These are phyloP conservation scores for Melipona beecheii DNA, from an alignment of 2,888 invertebrate genomes.

Conservation along the genomic window DNA sequence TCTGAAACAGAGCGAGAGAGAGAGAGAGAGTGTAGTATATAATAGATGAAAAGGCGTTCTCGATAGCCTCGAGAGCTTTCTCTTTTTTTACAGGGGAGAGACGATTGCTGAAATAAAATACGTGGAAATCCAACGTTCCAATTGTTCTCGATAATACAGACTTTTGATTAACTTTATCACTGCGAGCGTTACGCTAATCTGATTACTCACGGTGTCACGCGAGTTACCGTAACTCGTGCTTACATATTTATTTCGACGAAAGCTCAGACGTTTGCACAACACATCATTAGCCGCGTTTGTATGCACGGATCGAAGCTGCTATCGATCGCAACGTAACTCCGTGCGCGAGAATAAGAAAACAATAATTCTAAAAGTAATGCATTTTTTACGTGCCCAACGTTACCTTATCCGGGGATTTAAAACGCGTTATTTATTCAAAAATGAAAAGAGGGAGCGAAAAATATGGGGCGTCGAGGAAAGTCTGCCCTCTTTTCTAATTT, in stretches of 20 bases:
- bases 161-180: conserved; percentile 8
- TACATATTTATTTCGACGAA: conserved; percentile 44
- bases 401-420: conserved; percentile 13
- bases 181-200: conserved; percentile 23
- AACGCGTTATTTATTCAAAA: conserved; percentile 20
- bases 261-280: conserved; percentile 60
- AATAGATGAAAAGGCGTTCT: not conserved
- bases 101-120: not conserved
- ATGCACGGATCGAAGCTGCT: conserved; percentile 64
- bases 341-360: conserved; percentile 46
- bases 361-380: conserved; percentile 56
- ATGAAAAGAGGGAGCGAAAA: not conserved
- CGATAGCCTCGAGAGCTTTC: not conserved
- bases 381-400: conserved; percentile 42
- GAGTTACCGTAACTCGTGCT: conserved; percentile 43
- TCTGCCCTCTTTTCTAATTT: conserved; percentile 16
- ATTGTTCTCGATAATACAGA: conserved; percentile 8
- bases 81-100: not conserved
- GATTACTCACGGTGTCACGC: conserved; percentile 46
- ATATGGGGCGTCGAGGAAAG: not conserved
- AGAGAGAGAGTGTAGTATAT: not conserved
- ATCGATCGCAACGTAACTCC: conserved; percentile 57
- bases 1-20: conserved; percentile 84
- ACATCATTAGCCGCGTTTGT: conserved; percentile 66
- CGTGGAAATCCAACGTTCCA: not conserved